These are phyloP conservation scores for Nasonia vitripennis DNA, from an alignment of 1,140 invertebrate genomes.

Conservation along the genomic window DNA sequence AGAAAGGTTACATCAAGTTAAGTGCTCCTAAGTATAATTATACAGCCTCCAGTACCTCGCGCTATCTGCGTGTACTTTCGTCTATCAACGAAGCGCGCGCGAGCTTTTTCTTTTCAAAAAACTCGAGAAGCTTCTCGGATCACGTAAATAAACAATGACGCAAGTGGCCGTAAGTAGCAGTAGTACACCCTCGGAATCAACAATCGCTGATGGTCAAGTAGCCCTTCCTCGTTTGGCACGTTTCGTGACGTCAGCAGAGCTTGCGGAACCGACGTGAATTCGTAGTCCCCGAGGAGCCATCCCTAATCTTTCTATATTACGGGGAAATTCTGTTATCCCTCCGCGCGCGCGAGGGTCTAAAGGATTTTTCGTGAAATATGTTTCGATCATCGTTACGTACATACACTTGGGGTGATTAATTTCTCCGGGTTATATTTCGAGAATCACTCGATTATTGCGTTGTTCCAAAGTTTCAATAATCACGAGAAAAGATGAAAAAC, in stretches of 20 bases:
- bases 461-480: no score
- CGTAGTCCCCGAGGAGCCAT: background rate
- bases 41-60: background rate
- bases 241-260: background rate
- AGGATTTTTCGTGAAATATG: background rate
- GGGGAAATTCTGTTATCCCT: background rate
- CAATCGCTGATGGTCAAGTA: no score
- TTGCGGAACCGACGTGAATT: background rate
- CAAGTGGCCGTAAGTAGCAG: no score
- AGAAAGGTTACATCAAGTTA: background rate
- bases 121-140: no score
- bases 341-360: background rate
- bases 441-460: no score
- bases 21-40: background rate
- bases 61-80: no score
- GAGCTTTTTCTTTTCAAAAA: no score
- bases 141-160: no score
- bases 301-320: background rate
- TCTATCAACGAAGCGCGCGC: no score
- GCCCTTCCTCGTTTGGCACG: no score
- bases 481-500: no score
- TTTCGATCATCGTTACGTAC: background rate
- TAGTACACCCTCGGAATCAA: no score
- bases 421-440: background rate
- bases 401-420: background rate